phyloP scores from a whole-genome alignment of 2,113 vertebrate genomes.

The Paralichthys olivaceus region DNA sequence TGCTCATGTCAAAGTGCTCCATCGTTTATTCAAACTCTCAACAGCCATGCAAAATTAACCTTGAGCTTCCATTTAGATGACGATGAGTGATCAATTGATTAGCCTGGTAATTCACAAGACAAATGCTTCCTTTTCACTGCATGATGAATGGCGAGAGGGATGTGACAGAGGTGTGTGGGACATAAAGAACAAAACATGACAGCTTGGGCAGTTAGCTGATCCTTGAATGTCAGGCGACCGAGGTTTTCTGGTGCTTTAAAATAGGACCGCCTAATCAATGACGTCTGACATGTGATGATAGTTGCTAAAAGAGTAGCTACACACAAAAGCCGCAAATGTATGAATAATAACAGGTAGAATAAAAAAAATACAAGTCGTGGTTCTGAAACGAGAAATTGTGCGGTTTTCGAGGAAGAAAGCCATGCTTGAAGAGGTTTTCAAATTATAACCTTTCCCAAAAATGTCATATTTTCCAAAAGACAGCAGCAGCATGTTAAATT shows the following conservation, averaged over 20 bases:
- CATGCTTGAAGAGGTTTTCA: too few relatives aligned
- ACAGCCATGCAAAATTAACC: conserved; percentile 57
- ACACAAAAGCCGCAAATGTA: not conserved
- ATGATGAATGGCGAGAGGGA: conserved; percentile 58
- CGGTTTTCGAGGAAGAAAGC: too few relatives aligned
- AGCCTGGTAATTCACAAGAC: conserved; percentile 41
- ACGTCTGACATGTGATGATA: not conserved
- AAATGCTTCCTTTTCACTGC: conserved; percentile 41
- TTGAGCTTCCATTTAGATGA: conserved; percentile 51
- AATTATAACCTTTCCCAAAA: too few relatives aligned
- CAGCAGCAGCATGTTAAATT: too few relatives aligned
- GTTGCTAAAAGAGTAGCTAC: not conserved
- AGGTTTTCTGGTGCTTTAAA: conserved; percentile 6
- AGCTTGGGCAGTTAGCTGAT: conserved; percentile 41
- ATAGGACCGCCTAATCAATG: conserved; percentile 32
- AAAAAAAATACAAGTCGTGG: not conserved
- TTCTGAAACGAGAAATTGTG: too few relatives aligned
- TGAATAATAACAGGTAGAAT: not conserved
- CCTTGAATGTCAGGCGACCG: conserved; percentile 52
- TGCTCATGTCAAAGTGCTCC: conserved; percentile 29
- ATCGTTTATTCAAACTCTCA: conserved; percentile 50
- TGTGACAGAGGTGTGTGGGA: conserved; percentile 28
- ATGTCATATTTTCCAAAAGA: too few relatives aligned
- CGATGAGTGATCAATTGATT: conserved; percentile 60
- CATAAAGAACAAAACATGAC: conserved; percentile 37